Percentiles rank a stretch among this genome's conserved stretches.
Evolutionary conservation across 2,888 invertebrate species (phyloP).

Genomic region (Graphium colonna): DNA sequence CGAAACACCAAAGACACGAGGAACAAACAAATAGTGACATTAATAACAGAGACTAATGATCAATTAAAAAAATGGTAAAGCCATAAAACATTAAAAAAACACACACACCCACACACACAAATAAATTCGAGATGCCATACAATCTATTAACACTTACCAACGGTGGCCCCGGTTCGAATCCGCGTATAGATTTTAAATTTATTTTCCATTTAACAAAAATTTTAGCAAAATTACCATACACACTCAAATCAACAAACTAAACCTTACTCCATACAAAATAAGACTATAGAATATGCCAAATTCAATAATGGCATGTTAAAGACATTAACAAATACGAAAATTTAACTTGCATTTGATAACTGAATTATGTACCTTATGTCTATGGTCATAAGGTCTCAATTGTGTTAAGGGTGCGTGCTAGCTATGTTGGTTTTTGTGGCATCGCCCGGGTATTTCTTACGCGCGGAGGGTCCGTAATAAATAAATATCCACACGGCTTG

Average conservation of each 20-base stretch:
- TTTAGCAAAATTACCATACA: background rate
- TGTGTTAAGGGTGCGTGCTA: conserved; percentile 6
- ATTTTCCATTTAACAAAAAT: conserved; percentile 48
- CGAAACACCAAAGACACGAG: conserved; percentile 19
- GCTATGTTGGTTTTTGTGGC: conserved; percentile 28
- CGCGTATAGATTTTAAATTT: conserved; percentile 64
- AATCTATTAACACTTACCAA: conserved; percentile 72
- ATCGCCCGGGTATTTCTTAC: conserved; percentile 56
- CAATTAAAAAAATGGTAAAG: conserved; percentile 34
- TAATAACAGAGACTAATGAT: conserved; percentile 29
- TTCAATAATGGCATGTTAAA: conserved; percentile 29
- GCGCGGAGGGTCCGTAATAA: conserved; percentile 72
- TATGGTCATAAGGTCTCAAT: conserved; percentile 22
- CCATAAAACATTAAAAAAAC: conserved; percentile 33
- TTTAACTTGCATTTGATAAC: conserved; percentile 13
- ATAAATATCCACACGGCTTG: conserved; percentile 71
- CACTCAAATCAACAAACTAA: conserved; percentile 23
- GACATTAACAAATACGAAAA: conserved; percentile 32
- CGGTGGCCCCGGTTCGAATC: conserved; percentile 53
- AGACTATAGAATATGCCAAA: conserved; percentile 11
- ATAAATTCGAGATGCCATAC: conserved; percentile 28
- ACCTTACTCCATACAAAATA: conserved; percentile 10
- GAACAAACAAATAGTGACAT: conserved; percentile 28
- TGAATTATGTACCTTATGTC: conserved; percentile 32
- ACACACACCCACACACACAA: conserved; percentile 2